A percentile compares a stretch with the other conserved stretches of the same genome.
These are phyloP conservation scores for Episyrphus balteatus DNA, from an alignment of 1,140 invertebrate genomes.

Conservation along the genomic window DNA sequence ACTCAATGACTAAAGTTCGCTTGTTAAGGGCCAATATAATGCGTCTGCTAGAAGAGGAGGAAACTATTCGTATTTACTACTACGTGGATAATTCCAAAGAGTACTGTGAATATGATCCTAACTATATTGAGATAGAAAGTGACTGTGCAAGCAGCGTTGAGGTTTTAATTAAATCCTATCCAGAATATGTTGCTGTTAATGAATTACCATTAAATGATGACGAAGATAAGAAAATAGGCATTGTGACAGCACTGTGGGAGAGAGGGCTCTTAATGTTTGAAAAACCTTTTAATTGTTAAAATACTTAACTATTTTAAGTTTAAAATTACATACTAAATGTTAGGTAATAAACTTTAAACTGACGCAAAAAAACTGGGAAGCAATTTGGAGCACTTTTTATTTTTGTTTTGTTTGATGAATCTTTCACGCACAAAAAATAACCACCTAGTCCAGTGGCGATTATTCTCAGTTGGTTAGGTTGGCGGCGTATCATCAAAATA, in stretches of 20 bases:
- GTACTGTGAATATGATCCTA: conserved; percentile 70
- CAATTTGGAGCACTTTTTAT: no score
- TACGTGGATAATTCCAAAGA: conserved; percentile 70
- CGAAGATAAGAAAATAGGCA: conserved; percentile 44
- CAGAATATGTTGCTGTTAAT: conserved; percentile 59
- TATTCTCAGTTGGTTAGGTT: no score
- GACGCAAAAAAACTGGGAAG: no score
- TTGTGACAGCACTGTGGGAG: conserved; percentile 59
- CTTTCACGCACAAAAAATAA: no score
- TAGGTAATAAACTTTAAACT: no score
- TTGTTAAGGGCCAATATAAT: conserved; percentile 57
- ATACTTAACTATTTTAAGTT: not conserved
- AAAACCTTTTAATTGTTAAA: conserved; percentile 36
- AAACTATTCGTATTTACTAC: conserved; percentile 60
- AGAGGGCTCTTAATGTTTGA: conserved; percentile 54
- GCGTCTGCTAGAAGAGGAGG: conserved; percentile 59
- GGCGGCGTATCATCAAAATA: no score
- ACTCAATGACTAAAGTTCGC: conserved; percentile 56
- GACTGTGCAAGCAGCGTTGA: conserved; percentile 56
- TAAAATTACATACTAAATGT: not conserved
- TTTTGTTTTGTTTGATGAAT: no score
- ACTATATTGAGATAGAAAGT: conserved; percentile 62
- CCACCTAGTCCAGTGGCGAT: no score
- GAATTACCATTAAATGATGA: conserved; percentile 55
- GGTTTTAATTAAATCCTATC: conserved; percentile 60